These are phyloP conservation scores for Scolopax mira DNA, from an alignment of 2,113 vertebrate genomes.

Conservation along the genomic window DNA sequence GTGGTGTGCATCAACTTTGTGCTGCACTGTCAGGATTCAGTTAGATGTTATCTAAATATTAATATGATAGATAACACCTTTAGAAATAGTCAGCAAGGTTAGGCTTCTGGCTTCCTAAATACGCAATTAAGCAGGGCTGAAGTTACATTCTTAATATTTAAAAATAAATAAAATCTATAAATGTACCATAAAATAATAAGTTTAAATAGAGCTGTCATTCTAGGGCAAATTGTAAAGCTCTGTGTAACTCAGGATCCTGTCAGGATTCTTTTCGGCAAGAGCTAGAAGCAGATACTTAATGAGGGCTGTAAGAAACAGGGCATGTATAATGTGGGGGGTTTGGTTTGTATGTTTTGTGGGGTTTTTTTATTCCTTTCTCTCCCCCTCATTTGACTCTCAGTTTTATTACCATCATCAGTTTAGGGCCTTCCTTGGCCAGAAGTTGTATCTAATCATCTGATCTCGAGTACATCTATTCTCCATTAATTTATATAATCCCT, in stretches of 20 bases:
- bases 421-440: background rate
- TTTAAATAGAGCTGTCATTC: conserved; percentile 23
- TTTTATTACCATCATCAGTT: background rate
- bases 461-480: background rate
- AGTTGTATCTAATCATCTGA: background rate
- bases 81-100: background rate
- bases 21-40: background rate
- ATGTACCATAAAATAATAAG: background rate
- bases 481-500: conserved; percentile 4
- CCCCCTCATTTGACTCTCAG: background rate
- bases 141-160: conserved; percentile 7
- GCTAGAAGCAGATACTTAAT: conserved; percentile 27
- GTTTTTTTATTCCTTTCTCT: background rate
- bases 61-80: background rate
- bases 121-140: background rate
- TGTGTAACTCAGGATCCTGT: background rate
- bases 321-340: background rate
- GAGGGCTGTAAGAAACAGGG: background rate
- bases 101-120: background rate
- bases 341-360: background rate
- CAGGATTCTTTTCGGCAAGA: conserved; percentile 34
- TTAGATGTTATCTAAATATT: conserved; percentile 34
- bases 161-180: conserved; percentile 45
- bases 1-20: background rate
- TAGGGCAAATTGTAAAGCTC: background rate